These are phyloP conservation scores for Allobates femoralis DNA, from an alignment of 2,797 vertebrate species.

Conservation along the genomic window DNA sequence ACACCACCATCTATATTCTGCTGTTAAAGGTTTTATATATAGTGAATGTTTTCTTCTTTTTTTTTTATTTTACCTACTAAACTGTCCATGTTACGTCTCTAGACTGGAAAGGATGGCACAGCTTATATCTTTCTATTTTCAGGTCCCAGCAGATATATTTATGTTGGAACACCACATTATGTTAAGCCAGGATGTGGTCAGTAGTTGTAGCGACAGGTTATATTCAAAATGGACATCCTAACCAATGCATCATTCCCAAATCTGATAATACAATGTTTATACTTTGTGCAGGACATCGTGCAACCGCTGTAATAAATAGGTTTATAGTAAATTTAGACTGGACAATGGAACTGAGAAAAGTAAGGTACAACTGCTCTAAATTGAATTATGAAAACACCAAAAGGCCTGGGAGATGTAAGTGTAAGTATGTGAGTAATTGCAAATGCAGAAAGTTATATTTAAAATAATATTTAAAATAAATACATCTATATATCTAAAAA, in stretches of 20 bases:
- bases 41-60: neutral
- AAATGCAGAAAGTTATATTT: neutral
- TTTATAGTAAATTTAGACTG: slow-evolving; percentile 32
- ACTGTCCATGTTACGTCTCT: slow-evolving; percentile 12
- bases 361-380: neutral
- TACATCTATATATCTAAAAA: neutral
- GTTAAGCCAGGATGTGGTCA: slow-evolving; percentile 63
- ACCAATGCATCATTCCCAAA: slow-evolving; percentile 48
- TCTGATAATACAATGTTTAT: slow-evolving; percentile 59
- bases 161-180: slow-evolving; percentile 62
- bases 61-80: slow-evolving; percentile 6
- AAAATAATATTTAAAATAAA: no score
- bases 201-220: slow-evolving; percentile 49
- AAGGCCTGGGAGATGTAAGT: neutral
- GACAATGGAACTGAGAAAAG: neutral
- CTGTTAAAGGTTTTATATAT: neutral
- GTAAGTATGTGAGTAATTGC: neutral
- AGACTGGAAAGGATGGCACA: slow-evolving; percentile 18
- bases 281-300: slow-evolving; percentile 33
- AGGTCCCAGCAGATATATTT: slow-evolving; percentile 52
- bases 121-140: slow-evolving; percentile 49
- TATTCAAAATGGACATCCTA: slow-evolving; percentile 53
- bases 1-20: neutral
- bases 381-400: neutral
- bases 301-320: slow-evolving; percentile 47